Evolutionary conservation across 2,888 invertebrate genomes (phyloP), one percentile per base, ranked within the genome.

Genomic region (Vanessa cardui): DNA sequence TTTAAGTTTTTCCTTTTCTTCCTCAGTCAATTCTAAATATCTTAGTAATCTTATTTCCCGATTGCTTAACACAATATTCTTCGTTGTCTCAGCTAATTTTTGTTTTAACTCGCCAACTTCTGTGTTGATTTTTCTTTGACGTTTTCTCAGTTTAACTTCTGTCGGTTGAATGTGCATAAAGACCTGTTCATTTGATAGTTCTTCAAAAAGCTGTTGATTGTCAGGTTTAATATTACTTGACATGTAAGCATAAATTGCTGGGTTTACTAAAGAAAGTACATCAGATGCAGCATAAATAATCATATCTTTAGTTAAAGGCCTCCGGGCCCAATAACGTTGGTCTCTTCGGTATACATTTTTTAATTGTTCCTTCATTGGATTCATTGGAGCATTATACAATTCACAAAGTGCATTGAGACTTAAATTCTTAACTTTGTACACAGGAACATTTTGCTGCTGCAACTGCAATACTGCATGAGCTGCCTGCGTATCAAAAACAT

Each of bases 371-470:
- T 98, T 99, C 89, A 98, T 95, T 1, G 98, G 97, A 89, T 98
- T 98, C 80, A 95, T 94, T 0, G 97, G 96, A 59, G 97, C 97
- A 81, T 96, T 96, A 85, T 98, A 98, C 72, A 96, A 94, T 87
- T 98, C 97, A 87, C 98, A 98, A 64, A 99, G 93, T 64, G 98
- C 97, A 92, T 98, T 98, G 68, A 99, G 93, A 77, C 98, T 97
- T 59, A 98, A 95, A 84, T 97, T 97, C 90, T 98, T 98, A 63
- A 98, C 97, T 93, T 99, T 99, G 84, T 98, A 97, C 62, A 98
- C 97, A 46, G 98, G 98, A 78, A 97, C 96, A 71, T 96, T 96
- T 70, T 96, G 97, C 79, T 97, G 97, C 90, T 98, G 98, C 81
- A 96, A 96, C 81, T 98, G 97, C 60, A 99, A 89, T 15, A 99